Evolutionary conservation across 2,888 invertebrate species (phyloP).

Genomic region (Ligdia adustata): DNA sequence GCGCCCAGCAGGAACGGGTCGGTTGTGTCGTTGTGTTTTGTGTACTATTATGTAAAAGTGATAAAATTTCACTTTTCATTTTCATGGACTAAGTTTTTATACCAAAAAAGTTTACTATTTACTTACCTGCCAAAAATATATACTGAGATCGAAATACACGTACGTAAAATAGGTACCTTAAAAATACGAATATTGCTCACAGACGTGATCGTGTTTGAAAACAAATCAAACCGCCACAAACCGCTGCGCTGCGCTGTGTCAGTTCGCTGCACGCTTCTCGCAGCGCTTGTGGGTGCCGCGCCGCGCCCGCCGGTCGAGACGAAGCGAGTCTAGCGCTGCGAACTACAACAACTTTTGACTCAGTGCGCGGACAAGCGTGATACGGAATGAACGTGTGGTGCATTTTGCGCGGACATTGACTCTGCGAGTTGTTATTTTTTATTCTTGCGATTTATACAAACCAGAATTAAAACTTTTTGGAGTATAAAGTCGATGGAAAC

Average conservation of each 20-base stretch:
- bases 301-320: slow-evolving; percentile 30
- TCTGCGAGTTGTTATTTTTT: slow-evolving; percentile 70
- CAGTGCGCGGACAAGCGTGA: slow-evolving; percentile 84
- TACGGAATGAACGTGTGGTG: slow-evolving; percentile 84
- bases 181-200: slow-evolving; percentile 75
- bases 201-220: slow-evolving; percentile 79
- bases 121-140: no score
- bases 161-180: no score
- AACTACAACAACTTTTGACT: slow-evolving; percentile 40
- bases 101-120: no score
- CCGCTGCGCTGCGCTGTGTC: no score
- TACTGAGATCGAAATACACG: no score
- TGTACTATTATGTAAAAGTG: no score
- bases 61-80: no score
- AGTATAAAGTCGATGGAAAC: slow-evolving; percentile 72
- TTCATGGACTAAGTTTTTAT: no score
- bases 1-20: no score
- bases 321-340: slow-evolving; percentile 37
- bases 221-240: slow-evolving; percentile 68
- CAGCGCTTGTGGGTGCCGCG: slow-evolving; percentile 22
- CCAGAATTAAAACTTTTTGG: slow-evolving; percentile 75
- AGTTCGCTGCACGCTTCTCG: slow-evolving; percentile 45
- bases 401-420: slow-evolving; percentile 83
- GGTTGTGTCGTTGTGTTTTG: no score
- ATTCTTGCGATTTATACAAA: slow-evolving; percentile 76